phyloP scores from a whole-genome alignment of 2,113 vertebrate genomes.

The Falco punctatus region DNA sequence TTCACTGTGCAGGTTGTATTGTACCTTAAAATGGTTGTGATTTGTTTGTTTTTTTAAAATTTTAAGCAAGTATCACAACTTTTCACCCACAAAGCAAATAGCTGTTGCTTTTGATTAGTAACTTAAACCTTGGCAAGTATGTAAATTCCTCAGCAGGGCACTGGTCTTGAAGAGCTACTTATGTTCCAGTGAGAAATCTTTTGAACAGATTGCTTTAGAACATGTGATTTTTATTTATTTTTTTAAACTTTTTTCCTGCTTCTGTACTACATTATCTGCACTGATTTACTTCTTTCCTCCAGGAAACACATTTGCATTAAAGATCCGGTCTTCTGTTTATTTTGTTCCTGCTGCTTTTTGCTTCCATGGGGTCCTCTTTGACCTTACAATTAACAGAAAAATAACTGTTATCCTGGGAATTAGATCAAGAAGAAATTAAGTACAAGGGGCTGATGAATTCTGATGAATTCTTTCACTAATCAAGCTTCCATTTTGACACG shows the following conservation, averaged over 20 bases:
- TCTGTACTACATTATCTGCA: conserved; percentile 31
- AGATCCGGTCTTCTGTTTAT: conserved; percentile 50
- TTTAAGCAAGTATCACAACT: not conserved
- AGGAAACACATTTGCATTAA: conserved; percentile 59
- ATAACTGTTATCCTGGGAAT: not conserved
- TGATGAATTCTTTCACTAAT: not conserved
- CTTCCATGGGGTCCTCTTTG: conserved; percentile 13
- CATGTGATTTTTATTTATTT: not conserved
- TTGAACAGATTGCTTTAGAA: conserved; percentile 25
- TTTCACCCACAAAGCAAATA: not conserved
- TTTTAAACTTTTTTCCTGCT: not conserved
- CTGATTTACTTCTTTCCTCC: conserved; percentile 30
- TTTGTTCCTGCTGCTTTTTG: conserved; percentile 26
- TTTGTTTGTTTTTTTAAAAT: not conserved
- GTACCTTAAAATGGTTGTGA: not conserved
- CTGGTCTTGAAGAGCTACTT: conserved; percentile 30
- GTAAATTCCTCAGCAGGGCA: conserved; percentile 26
- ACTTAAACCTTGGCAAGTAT: conserved; percentile 13
- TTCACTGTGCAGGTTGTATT: not conserved
- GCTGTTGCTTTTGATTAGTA: conserved; percentile 23
- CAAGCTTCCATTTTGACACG: not conserved
- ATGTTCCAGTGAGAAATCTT: conserved; percentile 9
- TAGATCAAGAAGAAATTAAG: not conserved
- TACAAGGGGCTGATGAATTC: not conserved
- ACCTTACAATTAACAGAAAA: conserved; percentile 37